phyloP scores from a whole-genome alignment of 2,888 invertebrate species.

The Cremastobaeus sp. region DNA sequence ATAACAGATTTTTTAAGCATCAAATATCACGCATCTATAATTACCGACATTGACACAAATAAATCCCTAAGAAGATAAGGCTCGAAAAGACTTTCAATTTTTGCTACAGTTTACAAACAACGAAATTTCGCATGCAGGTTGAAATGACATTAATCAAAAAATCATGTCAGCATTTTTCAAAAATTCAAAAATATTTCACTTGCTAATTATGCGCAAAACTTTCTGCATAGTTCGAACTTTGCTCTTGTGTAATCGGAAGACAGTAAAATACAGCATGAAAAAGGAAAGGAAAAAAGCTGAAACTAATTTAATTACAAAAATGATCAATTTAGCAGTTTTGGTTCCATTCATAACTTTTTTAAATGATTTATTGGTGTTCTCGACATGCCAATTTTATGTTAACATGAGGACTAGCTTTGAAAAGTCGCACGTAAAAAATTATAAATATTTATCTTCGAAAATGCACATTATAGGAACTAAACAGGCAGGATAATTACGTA shows the following conservation, averaged over 20 bases:
- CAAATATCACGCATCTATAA: constrained; percentile 7
- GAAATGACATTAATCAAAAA: too few species aligned
- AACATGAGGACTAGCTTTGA: background rate
- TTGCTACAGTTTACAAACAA: background rate
- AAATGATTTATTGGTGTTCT: background rate
- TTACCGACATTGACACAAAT: constrained; percentile 10
- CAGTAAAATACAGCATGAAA: too few species aligned
- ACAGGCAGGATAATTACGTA: background rate
- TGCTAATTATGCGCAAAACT: too few species aligned
- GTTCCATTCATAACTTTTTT: too few species aligned
- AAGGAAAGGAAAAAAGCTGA: too few species aligned
- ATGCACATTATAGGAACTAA: background rate
- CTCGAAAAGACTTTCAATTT: constrained; percentile 1
- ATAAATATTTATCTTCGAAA: constrained; percentile 1
- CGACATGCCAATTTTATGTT: constrained; percentile 1
- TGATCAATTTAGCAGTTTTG: background rate
- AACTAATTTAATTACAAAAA: background rate
- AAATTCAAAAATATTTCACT: too few species aligned
- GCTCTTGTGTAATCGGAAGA: too few species aligned
- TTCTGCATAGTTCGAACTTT: too few species aligned
- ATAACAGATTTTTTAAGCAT: background rate
- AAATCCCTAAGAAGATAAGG: background rate
- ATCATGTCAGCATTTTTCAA: too few species aligned
- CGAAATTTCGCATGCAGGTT: background rate
- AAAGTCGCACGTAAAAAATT: background rate